Evolutionary conservation across 2,888 invertebrate species (phyloP), one percentile per base, ranked within the genome.

Genomic region (Tholera decimalis): DNA sequence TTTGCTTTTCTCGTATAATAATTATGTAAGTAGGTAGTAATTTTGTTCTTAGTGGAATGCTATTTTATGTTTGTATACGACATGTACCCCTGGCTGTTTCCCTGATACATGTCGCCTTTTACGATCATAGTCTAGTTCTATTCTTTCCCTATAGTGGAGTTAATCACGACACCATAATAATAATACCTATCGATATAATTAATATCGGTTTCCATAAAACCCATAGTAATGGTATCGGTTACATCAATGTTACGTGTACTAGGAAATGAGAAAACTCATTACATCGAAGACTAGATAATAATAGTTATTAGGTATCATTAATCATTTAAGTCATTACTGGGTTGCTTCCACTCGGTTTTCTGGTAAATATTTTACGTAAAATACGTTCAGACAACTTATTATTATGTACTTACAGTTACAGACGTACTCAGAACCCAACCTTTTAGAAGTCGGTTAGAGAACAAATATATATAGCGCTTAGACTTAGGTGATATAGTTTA

Each of bases 221-320:
- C 9, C 22, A 49, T 46, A 58, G 60, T 50, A 43, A 58, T 47
- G 18, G 39, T 65, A 60, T 62, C 24, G 53, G 30, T 63, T 73
- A 77, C 59, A 15, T 60, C 68, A 44, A 35, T 49, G 50, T 66
- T 77, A 53, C 60, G 37, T 61, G 33, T 53, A 57, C 37, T 15
- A 73, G 68, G 70, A 61, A 77, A 63, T 60, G 51, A 59, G 55
- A 53, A 60, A 67, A 61, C 60, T 59, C 15, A 73, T 71, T 65
- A 47, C 39, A 26, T 44, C 39, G 28, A n/a, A 28, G 8, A 11
- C 13, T 43, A 15, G 54, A 59, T 68, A 62, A 73, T 57, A 43
- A 53, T 63, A 41, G 33, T 58, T 26, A 58, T 49, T 65, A 41
- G 18, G 15, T n/a, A 30, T 55, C 50, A 66, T 60, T 47, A 35